These are phyloP conservation scores for Eretmochelys imbricata DNA, from an alignment of 2,113 vertebrate genomes.

Conservation along the genomic window DNA sequence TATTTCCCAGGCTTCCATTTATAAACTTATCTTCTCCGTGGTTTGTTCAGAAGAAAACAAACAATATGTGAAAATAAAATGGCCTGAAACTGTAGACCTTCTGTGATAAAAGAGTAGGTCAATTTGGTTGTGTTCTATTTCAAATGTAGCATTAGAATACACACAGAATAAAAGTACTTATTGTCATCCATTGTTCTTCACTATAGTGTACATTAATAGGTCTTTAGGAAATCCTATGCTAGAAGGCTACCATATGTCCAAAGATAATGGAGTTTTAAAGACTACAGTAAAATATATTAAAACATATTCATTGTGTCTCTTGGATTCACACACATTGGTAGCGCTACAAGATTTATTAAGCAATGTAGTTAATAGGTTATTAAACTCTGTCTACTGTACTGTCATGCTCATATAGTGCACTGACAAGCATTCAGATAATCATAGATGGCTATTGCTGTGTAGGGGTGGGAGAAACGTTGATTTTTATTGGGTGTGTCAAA, in stretches of 20 bases:
- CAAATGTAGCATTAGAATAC: not conserved
- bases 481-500: not conserved
- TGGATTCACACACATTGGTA: not conserved
- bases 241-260: not conserved
- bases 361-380: not conserved
- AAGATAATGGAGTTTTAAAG: not conserved
- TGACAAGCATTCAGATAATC: accelerated
- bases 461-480: not conserved
- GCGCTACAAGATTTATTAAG: not conserved
- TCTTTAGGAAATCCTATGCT: not conserved
- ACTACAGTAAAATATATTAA: not conserved
- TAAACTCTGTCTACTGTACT: not conserved
- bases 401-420: not conserved
- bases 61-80: slow-evolving; percentile 10
- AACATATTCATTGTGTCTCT: not conserved
- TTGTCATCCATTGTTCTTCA: not conserved
- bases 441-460: not conserved
- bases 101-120: not conserved
- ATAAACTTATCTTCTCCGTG: slow-evolving; percentile 56
- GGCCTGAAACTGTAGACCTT: not conserved
- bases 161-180: not conserved
- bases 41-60: slow-evolving; percentile 64
- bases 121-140: not conserved
- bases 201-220: not conserved
- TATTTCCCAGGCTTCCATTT: slow-evolving; percentile 38